A percentile compares a stretch with the other conserved stretches of the same genome.
Evolutionary conservation across 1,140 invertebrate species (phyloP).

Genomic region (Calosoma granatense): DNA sequence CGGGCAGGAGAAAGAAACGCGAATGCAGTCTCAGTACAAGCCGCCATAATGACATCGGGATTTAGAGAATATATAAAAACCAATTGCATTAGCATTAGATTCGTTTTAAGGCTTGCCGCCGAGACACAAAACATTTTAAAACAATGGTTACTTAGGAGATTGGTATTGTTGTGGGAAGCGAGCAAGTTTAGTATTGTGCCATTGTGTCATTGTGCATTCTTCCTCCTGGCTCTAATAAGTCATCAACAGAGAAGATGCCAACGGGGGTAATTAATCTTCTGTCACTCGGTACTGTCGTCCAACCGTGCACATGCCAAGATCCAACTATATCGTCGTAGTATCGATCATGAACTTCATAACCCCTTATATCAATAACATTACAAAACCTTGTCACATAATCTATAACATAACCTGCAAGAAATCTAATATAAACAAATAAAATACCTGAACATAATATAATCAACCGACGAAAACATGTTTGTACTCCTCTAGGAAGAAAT

Average conservation of each 20-base stretch:
- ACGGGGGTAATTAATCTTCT: slow-evolving; percentile 23
- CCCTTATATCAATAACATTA: background rate
- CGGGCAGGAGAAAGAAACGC: background rate
- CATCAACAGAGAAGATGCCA: slow-evolving; percentile 21
- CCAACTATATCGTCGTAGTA: background rate
- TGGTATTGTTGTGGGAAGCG: slow-evolving; percentile 15
- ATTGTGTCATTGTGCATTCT: slow-evolving; percentile 5
- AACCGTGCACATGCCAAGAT: background rate
- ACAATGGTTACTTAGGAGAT: slow-evolving; percentile 23
- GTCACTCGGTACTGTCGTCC: slow-evolving; percentile 1
- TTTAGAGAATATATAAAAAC: slow-evolving; percentile 23
- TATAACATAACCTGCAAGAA: no score
- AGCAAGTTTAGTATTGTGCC: slow-evolving; percentile 13
- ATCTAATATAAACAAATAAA: no score
- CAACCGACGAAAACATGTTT: no score
- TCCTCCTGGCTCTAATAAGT: slow-evolving; percentile 17
- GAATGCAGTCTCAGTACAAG: slow-evolving; percentile 17
- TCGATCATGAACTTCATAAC: background rate
- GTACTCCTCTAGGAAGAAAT: no score
- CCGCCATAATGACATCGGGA: slow-evolving; percentile 21
- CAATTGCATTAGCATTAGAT: slow-evolving; percentile 24
- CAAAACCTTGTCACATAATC: no score
- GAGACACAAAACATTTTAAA: slow-evolving; percentile 19
- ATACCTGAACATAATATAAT: no score
- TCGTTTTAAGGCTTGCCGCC: slow-evolving; percentile 17